A percentile compares a stretch with the other conserved stretches of the same genome.
These are phyloP conservation scores for Chelmon rostratus DNA, from an alignment of 2,797 vertebrate species.

Conservation along the genomic window DNA sequence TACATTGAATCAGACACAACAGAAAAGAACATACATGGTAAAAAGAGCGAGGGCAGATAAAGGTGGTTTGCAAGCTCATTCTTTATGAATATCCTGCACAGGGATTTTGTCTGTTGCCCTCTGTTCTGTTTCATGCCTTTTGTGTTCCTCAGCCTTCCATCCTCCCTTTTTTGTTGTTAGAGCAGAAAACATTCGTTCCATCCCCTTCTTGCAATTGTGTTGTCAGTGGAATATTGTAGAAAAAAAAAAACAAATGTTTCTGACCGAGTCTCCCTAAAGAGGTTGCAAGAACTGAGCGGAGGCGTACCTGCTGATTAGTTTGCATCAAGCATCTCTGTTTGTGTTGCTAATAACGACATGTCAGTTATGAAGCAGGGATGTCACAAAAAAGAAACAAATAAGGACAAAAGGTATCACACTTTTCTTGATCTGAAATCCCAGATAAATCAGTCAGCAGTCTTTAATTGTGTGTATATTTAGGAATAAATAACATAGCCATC, in stretches of 20 bases:
- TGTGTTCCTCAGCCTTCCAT: not conserved
- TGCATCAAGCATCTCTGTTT: not conserved
- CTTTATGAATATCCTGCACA: constrained; percentile 22
- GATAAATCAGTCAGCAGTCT: not conserved
- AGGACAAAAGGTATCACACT: too few relatives aligned
- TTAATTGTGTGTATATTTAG: not conserved
- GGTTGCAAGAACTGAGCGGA: not conserved
- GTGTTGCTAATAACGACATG: not conserved
- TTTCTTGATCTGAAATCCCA: not conserved
- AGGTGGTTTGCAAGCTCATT: constrained; percentile 15
- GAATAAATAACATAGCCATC: not conserved
- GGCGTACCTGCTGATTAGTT: constrained; percentile 19
- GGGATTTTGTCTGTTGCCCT: constrained; percentile 1
- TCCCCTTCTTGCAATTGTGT: not conserved
- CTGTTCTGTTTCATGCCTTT: not conserved
- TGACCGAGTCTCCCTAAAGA: not conserved
- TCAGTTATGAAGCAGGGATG: not conserved
- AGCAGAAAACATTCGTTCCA: constrained; percentile 1
- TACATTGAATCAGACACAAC: constrained; percentile 67
- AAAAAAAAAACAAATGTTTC: not conserved
- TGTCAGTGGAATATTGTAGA: constrained; percentile 13
- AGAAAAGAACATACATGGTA: constrained; percentile 50
- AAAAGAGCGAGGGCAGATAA: constrained; percentile 18
- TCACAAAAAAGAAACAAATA: not conserved
- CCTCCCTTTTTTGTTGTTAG: not conserved